Base-by-base conservation (phyloP, 1,140 invertebrate species). In the Drosophila ficusphila region DNA sequence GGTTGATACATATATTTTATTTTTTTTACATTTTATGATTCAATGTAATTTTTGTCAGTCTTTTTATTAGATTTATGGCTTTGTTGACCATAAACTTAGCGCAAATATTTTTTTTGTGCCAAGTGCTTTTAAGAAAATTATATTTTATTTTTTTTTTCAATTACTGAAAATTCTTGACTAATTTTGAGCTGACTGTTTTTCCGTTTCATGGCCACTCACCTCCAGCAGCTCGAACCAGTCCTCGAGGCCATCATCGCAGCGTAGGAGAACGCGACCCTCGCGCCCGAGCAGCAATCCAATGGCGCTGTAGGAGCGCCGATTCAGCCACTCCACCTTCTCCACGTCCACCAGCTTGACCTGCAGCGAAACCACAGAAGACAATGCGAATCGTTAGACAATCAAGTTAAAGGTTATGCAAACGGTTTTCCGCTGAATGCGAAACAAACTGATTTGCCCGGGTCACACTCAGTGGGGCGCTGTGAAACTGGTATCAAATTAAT, bases 311-410 rank as follows among this genome's bases (percentile, higher is more conserved):
- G 92, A 94, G 76, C 92, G 94, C 56, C 93, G 93, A 83, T 94
- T 94, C 25, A 93, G 92, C 94, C 94, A 95, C 89, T 94, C 94
- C 36, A 95, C 93, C 75, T 92, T 93, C 74, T 95, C 94, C 33
- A 95, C 93, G 77, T 95, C 94, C 33, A 94, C 93, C 61, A 95
- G 88, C 90, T 94, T 94, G 44, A 95, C 92, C 93, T 94, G 86
- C 4, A 90, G 85, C 57, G 39, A 76, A 73, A 67, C 73, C 49
- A 27, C 72, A 86, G 16, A 71, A 69, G 58, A 82, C 65, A 78
- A 89, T 73, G 39, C 14, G 47, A 52, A 67, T 51, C 41, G 39
- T 72, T 71, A 56, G 31, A 52, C 39, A 72, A 71, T 41, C 38
- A 51, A 74, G 78, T 74, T 67, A 83, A 83, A 69, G 79, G 79